Evolutionary conservation across 2,797 vertebrate genomes (phyloP), one percentile per base, ranked within the genome.

Genomic region (Valencia hispanica): DNA sequence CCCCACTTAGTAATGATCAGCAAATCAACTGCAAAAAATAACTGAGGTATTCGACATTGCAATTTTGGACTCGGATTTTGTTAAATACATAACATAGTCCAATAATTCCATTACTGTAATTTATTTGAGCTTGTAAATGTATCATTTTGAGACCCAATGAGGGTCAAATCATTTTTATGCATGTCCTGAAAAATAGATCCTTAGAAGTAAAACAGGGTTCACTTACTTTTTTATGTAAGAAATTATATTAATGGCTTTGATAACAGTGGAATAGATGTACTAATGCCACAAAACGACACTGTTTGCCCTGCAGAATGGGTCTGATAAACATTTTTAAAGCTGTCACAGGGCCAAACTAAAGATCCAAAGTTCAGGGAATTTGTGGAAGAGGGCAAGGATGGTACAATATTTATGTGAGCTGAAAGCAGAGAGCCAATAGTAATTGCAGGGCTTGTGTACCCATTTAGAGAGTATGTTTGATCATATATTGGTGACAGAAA

Each of bases 241-340:
- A 43, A n/a, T 53, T 4, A 5, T 45, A 27, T 15, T 27, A 17
- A 6, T 27, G n/a, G 15, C 7, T 25, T n/a, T 15, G 15, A 3
- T 68, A 2, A 41, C 41, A 66, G 25, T 66, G 12, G 1, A 66
- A 41, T 41, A 66, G 20, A 66, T 39, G 1, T n/a, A 14, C n/a
- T 66, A 9, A 66, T n/a, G 41, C 41, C n/a, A 68, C 5, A 0
- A 45, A 68, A 68, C 14, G 39, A 45, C 25, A 41, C 4, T 39
- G 36, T 39, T 65, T 65, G 34, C 4, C 14, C 39, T 27, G 65
- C 27, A 43, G 41, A 68, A 68, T 27, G 25, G 41, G n/a, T 68
- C 65, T 68, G 65, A 68, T 43, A 27, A 68, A 45, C 45, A 68
- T 34, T 68, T 68, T 45, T 68, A 68, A 68, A 68, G 65, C n/a